Evolutionary conservation across 2,113 vertebrate species (phyloP).

Genomic region (Myrmophylax atrothorax): DNA sequence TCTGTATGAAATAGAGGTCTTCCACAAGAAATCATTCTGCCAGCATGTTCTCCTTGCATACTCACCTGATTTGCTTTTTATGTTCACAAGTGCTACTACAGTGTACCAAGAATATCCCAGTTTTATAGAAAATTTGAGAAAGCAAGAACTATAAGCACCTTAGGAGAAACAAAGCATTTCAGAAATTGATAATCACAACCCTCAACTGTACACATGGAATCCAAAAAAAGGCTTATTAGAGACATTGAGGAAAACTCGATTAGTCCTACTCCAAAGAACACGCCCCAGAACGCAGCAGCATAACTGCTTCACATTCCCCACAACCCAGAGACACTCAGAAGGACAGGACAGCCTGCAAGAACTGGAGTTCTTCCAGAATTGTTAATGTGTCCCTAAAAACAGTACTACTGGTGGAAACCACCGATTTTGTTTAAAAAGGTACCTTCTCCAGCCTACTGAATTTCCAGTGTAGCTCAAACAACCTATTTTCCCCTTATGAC

Average conservation of each 20-base stretch:
- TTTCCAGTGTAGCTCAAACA: background rate
- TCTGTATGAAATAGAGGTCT: background rate
- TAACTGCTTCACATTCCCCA: background rate
- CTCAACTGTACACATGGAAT: background rate
- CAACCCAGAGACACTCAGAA: background rate
- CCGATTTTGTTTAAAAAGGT: background rate
- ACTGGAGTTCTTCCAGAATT: background rate
- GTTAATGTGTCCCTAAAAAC: background rate
- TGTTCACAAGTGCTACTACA: background rate
- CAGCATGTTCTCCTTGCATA: background rate
- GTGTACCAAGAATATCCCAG: background rate
- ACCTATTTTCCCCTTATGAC: background rate
- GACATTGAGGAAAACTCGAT: background rate
- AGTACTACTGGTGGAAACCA: background rate
- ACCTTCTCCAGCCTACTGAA: background rate
- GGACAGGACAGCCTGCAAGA: background rate
- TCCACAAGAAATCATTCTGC: background rate
- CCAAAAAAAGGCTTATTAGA: background rate
- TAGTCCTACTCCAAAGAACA: background rate
- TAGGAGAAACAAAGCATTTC: background rate
- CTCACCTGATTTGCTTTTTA: background rate
- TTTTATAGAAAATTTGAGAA: background rate
- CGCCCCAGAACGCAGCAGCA: background rate
- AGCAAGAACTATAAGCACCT: background rate
- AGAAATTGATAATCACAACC: background rate